Evolutionary conservation across 2,888 invertebrate species (phyloP).

Genomic region (Podotricha telesiphe): DNA sequence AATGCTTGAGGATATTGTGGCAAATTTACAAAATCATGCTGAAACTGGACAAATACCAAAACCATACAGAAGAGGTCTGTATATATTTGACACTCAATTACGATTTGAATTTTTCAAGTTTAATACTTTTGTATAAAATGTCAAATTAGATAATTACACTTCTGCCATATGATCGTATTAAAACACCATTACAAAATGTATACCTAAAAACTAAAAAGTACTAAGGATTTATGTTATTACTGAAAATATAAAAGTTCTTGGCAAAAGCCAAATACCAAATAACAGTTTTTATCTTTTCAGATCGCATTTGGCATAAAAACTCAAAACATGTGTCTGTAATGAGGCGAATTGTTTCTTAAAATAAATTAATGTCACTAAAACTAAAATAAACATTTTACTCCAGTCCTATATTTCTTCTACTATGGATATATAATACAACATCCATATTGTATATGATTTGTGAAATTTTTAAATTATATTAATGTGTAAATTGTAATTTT

Average conservation of each 20-base stretch:
- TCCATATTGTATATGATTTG: neutral
- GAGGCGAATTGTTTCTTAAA: slow-evolving; percentile 14
- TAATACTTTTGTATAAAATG: neutral
- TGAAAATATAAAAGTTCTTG: slow-evolving; percentile 9
- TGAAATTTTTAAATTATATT: neutral
- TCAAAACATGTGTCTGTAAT: slow-evolving; percentile 6
- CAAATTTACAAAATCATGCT: slow-evolving; percentile 96
- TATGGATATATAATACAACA: neutral
- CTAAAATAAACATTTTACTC: slow-evolving; percentile 9
- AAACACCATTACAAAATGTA: neutral
- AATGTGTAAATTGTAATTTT: neutral
- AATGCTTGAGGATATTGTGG: slow-evolving; percentile 97
- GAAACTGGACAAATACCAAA: slow-evolving; percentile 98
- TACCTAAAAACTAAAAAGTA: neutral
- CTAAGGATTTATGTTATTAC: neutral
- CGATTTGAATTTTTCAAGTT: neutral
- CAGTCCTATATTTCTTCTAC: neutral
- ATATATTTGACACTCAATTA: neutral
- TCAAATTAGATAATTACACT: neutral
- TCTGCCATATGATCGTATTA: neutral
- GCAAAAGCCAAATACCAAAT: slow-evolving; percentile 3
- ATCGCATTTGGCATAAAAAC: slow-evolving; percentile 16
- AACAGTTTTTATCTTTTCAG: slow-evolving; percentile 7
- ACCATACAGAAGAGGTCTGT: slow-evolving; percentile 91
- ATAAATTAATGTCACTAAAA: slow-evolving; percentile 14